Percentiles rank a stretch among this genome's conserved stretches.
Evolutionary conservation across 2,888 invertebrate species (phyloP).

Genomic region (Automeris io): DNA sequence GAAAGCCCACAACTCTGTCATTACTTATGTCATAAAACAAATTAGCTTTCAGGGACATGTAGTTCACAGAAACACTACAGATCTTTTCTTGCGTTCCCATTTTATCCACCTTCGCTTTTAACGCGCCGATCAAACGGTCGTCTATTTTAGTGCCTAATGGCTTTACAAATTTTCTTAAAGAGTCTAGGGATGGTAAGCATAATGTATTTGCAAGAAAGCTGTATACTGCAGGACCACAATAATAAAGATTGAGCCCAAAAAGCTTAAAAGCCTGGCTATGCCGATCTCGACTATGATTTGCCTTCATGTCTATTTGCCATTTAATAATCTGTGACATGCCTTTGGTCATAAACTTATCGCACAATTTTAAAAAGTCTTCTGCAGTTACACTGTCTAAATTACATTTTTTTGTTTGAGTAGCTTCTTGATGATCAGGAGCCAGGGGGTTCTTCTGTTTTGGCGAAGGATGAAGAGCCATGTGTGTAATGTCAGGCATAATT

Average conservation of each 20-base stretch:
- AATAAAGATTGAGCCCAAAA: conserved; percentile 17
- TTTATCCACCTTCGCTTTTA: conserved; percentile 17
- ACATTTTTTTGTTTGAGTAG: conserved; percentile 6
- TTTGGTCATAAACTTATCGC: conserved; percentile 16
- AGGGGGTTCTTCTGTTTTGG: conserved; percentile 10
- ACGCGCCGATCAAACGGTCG: conserved; percentile 10
- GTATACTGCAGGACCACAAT: conserved; percentile 15
- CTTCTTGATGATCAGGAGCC: conserved; percentile 7
- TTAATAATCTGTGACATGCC: conserved; percentile 15
- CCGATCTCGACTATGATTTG: conserved; percentile 13
- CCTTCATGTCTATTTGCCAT: conserved; percentile 15
- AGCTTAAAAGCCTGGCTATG: conserved; percentile 14
- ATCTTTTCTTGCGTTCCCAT: conserved; percentile 17
- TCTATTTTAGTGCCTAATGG: conserved; percentile 13
- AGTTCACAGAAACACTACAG: conserved; percentile 16
- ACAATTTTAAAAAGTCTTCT: conserved; percentile 15
- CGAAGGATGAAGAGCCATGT: conserved; percentile 5
- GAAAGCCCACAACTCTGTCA: conserved; percentile 16
- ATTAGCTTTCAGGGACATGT: conserved; percentile 18
- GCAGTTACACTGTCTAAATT: conserved; percentile 10
- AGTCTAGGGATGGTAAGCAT: conserved; percentile 12
- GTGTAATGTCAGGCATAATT: conserved; percentile 4
- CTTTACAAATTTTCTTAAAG: conserved; percentile 14
- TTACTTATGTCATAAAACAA: conserved; percentile 16
- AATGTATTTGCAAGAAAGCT: conserved; percentile 15